phyloP scores from a whole-genome alignment of 2,797 vertebrate species.

The Taeniopygia guttata region DNA sequence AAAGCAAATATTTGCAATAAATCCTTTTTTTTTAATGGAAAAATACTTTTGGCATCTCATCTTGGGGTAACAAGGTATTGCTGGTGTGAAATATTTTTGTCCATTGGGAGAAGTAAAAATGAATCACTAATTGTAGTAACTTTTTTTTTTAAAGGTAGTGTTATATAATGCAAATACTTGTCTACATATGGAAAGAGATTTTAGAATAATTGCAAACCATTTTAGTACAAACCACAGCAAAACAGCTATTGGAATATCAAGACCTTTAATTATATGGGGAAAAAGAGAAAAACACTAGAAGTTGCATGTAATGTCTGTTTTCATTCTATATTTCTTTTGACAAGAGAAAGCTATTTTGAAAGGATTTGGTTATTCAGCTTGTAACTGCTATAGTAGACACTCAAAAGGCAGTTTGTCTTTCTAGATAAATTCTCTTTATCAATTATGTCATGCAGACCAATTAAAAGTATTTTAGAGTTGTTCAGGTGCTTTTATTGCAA shows the following conservation, averaged over 20 bases:
- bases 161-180: background rate
- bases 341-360: constrained; percentile 42
- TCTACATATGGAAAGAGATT: background rate
- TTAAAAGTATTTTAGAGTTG: constrained; percentile 9
- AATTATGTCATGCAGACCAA: constrained; percentile 12
- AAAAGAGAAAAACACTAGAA: background rate
- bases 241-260: background rate
- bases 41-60: background rate
- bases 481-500: constrained; percentile 31
- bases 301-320: constrained; percentile 33
- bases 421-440: constrained; percentile 48
- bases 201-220: constrained; percentile 1
- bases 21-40: constrained; percentile 5
- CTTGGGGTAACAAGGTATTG: background rate
- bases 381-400: constrained; percentile 37
- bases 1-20: background rate
- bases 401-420: constrained; percentile 60
- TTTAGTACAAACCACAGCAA: constrained; percentile 7
- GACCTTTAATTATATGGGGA: constrained; percentile 23
- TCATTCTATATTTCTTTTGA: constrained; percentile 33
- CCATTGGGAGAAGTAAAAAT: background rate
- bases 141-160: background rate
- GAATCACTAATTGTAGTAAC: background rate
- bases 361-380: constrained; percentile 43
- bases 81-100: background rate